Evolutionary conservation across 2,797 vertebrate genomes (phyloP).

Genomic region (Huso huso): DNA sequence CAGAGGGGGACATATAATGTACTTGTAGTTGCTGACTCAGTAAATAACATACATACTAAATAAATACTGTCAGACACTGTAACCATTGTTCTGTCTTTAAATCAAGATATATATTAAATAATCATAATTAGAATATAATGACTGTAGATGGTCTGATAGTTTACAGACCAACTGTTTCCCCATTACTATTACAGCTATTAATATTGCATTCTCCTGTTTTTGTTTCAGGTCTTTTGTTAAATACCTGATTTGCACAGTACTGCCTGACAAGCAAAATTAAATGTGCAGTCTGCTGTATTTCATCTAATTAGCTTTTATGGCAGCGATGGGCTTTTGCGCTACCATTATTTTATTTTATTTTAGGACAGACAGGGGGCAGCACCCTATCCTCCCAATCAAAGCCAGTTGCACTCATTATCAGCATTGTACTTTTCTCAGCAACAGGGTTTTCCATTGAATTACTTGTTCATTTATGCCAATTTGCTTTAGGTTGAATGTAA

Average conservation of each 20-base stretch:
- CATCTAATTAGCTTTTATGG: not conserved
- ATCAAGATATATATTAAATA: slow-evolving; percentile 33
- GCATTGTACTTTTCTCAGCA: too few relatives aligned
- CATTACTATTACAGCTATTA: not conserved
- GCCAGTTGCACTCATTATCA: too few relatives aligned
- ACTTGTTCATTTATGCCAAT: too few relatives aligned
- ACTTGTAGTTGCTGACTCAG: too few relatives aligned
- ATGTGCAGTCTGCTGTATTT: not conserved
- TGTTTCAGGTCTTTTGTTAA: not conserved
- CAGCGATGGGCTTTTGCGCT: not conserved
- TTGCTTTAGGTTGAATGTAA: too few relatives aligned
- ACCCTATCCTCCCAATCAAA: not conserved
- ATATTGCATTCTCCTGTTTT: not conserved
- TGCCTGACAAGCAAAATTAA: not conserved
- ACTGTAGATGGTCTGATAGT: slow-evolving; percentile 36
- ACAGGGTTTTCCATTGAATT: too few relatives aligned
- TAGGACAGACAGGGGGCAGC: not conserved
- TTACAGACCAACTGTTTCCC: slow-evolving; percentile 11
- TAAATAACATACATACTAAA: not conserved
- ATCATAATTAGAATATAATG: slow-evolving; percentile 53
- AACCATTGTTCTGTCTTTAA: slow-evolving; percentile 39
- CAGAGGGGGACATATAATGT: too few relatives aligned
- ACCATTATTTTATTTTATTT: not conserved
- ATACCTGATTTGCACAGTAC: not conserved
- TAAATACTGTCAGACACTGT: slow-evolving; percentile 32